Conservation (phyloP, 2,797 vertebrate genomes). For the Eutrigla gurnardus region DNA sequence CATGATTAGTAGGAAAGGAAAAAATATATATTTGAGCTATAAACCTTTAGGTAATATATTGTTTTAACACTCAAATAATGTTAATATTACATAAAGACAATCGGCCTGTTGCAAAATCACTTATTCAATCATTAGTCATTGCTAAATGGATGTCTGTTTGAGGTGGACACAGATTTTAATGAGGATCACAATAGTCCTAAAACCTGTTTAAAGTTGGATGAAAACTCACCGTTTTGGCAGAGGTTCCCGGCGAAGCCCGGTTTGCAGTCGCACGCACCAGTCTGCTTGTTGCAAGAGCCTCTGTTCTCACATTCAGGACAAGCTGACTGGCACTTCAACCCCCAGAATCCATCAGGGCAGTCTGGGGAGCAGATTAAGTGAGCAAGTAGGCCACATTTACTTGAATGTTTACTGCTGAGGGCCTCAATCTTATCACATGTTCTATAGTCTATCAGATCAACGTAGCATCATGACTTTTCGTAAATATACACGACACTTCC, state of each 20-base stretch:
- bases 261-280: slow-evolving; percentile 78
- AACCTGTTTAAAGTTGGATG: not conserved
- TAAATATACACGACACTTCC: too few species aligned
- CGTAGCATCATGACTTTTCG: too few species aligned
- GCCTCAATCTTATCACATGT: not conserved
- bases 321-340: slow-evolving; percentile 74
- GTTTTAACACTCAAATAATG: not conserved
- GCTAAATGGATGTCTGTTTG: not conserved
- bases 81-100: not conserved
- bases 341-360: slow-evolving; percentile 81
- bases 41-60: not conserved
- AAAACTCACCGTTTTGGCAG: slow-evolving; percentile 74
- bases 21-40: not conserved
- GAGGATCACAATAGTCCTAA: not conserved
- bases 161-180: not conserved
- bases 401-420: too few species aligned
- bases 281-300: slow-evolving; percentile 77
- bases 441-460: not conserved
- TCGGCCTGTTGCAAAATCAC: not conserved
- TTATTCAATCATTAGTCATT: not conserved
- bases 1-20: not conserved
- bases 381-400: slow-evolving; percentile 11
- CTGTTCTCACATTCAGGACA: slow-evolving; percentile 79
- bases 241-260: slow-evolving; percentile 78
- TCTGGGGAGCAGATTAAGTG: slow-evolving; percentile 65